phyloP scores from a whole-genome alignment of 2,888 invertebrate genomes.

The Lepeophtheirus nordmannii region DNA sequence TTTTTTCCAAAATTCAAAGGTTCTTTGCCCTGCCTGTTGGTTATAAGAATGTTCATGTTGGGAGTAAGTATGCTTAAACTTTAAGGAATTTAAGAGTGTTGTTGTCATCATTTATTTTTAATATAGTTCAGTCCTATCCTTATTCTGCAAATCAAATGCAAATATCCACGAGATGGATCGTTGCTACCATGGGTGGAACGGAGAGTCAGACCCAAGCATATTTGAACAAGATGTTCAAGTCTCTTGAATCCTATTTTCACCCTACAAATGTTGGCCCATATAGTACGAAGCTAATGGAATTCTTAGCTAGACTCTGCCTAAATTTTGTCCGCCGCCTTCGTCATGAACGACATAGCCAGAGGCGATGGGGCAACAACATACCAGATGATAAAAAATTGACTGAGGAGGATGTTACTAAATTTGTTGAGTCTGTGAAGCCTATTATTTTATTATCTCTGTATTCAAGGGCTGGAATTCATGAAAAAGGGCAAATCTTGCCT shows the following conservation, averaged over 20 bases:
- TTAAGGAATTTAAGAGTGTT: no score
- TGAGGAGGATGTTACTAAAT: constrained; percentile 61
- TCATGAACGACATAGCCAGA: constrained; percentile 49
- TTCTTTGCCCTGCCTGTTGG: constrained; percentile 61
- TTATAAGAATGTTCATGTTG: constrained; percentile 42
- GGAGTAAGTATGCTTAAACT: not conserved
- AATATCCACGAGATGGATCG: constrained; percentile 9
- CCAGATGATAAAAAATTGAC: constrained; percentile 54
- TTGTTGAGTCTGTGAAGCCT: constrained; percentile 56
- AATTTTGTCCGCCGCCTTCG: constrained; percentile 46
- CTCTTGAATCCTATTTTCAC: constrained; percentile 70
- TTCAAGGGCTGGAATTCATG: constrained; percentile 47
- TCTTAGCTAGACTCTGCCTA: constrained; percentile 48
- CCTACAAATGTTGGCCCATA: constrained; percentile 64
- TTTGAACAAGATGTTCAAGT: constrained; percentile 60
- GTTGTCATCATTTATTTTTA: not conserved
- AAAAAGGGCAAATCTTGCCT: constrained; percentile 52
- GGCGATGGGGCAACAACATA: constrained; percentile 51
- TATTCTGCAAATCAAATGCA: not conserved
- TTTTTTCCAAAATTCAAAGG: constrained; percentile 54
- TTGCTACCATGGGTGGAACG: constrained; percentile 34
- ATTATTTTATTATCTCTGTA: constrained; percentile 62
- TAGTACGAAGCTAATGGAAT: constrained; percentile 14
- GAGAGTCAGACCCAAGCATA: constrained; percentile 54
- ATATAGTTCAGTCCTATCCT: constrained; percentile 24